These are phyloP conservation scores for Decapterus maruadsi DNA, from an alignment of 2,797 vertebrate genomes.

Conservation along the genomic window DNA sequence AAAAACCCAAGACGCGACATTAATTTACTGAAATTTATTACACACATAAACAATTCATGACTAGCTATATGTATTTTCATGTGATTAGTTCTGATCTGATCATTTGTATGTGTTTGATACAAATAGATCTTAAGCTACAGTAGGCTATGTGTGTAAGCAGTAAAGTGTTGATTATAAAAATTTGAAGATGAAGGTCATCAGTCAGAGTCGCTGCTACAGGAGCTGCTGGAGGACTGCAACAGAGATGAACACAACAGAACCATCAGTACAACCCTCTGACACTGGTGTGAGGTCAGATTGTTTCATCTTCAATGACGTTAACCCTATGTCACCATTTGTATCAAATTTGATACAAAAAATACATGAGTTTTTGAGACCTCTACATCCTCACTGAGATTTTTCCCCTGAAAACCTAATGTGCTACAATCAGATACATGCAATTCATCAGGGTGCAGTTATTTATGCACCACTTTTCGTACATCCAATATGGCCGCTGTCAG, in stretches of 20 bases:
- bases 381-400: too few relatives aligned
- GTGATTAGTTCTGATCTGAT: too few relatives aligned
- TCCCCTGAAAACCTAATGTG: too few relatives aligned
- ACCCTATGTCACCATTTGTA: too few relatives aligned
- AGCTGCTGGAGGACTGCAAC: conserved; percentile 78
- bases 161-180: neutral
- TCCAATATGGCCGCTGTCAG: too few relatives aligned
- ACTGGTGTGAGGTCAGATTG: neutral
- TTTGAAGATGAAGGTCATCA: conserved; percentile 40
- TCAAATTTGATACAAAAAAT: too few relatives aligned
- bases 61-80: neutral
- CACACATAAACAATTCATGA: neutral
- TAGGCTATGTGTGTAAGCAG: neutral
- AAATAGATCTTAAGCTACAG: neutral
- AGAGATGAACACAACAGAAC: conserved; percentile 21
- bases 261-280: conserved; percentile 8
- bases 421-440: too few relatives aligned
- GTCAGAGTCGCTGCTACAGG: conserved; percentile 81
- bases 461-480: too few relatives aligned
- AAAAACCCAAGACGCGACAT: neutral
- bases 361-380: too few relatives aligned
- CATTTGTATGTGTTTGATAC: neutral
- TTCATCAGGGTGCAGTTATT: too few relatives aligned
- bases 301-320: too few relatives aligned
- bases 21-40: neutral